Evolutionary conservation across 2,113 vertebrate genomes (phyloP).

Genomic region (Lagopus leucura): DNA sequence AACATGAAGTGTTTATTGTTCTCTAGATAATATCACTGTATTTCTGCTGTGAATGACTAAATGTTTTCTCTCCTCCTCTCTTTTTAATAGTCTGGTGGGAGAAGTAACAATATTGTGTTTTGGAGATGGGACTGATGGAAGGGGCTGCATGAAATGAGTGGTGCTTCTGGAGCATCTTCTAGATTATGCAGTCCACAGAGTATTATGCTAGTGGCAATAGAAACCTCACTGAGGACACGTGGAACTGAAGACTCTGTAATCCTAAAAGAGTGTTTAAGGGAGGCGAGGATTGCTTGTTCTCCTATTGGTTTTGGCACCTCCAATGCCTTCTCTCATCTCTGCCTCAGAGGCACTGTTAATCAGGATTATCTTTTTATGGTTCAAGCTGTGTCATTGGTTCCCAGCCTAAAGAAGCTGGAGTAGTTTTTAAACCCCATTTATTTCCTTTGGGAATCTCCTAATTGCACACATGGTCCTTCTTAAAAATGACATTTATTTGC

Average conservation of each 20-base stretch:
- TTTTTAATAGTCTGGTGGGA: background rate
- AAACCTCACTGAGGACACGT: background rate
- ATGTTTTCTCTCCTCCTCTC: background rate
- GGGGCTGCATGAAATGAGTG: fast-evolving
- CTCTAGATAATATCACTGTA: background rate
- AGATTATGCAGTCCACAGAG: background rate
- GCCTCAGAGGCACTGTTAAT: background rate
- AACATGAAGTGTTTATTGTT: background rate
- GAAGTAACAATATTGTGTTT: background rate
- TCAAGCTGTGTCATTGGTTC: background rate
- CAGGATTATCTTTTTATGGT: background rate
- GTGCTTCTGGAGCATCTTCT: background rate
- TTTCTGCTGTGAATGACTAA: background rate
- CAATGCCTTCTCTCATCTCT: background rate
- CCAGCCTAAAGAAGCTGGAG: background rate
- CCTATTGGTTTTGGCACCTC: background rate
- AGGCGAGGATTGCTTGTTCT: fast-evolving
- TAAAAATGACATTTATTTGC: slow-evolving; percentile 40
- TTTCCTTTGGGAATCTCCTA: slow-evolving; percentile 1
- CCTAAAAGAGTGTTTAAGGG: background rate
- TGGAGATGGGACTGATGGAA: background rate
- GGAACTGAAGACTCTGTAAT: background rate
- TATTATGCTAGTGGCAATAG: background rate
- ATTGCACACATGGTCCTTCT: slow-evolving; percentile 11
- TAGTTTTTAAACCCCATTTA: background rate